Evolutionary conservation across 2,888 invertebrate genomes (phyloP).

Genomic region (Sabellastarte sp.): DNA sequence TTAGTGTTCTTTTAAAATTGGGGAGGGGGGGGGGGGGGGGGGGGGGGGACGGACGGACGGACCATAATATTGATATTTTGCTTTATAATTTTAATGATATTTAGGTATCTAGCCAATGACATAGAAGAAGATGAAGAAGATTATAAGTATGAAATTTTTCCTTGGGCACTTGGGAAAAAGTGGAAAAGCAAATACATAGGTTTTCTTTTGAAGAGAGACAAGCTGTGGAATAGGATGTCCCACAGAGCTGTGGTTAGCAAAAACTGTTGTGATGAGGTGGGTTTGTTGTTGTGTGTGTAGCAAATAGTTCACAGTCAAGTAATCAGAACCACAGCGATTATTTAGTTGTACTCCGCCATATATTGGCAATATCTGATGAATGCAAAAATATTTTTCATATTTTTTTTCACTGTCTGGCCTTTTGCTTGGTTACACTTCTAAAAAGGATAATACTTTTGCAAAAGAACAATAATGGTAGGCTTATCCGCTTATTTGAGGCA

Average conservation of each 20-base stretch:
- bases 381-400: no score
- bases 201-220: slow-evolving; percentile 54
- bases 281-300: not conserved
- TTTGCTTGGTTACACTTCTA: no score
- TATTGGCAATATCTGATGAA: no score
- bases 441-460: no score
- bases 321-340: no score
- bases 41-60: no score
- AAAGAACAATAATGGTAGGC: no score
- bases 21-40: no score
- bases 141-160: slow-evolving; percentile 61
- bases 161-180: slow-evolving; percentile 58
- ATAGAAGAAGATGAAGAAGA: slow-evolving; percentile 67
- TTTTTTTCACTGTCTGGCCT: not conserved
- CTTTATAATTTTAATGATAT: not conserved
- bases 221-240: slow-evolving; percentile 60
- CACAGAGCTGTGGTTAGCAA: slow-evolving; percentile 63
- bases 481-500: no score
- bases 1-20: no score
- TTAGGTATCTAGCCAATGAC: slow-evolving; percentile 64
- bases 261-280: slow-evolving; percentile 62
- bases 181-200: slow-evolving; percentile 51
- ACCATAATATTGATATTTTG: no score
- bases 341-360: no score
- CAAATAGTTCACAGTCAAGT: not conserved